Evolutionary conservation across 1,140 invertebrate species (phyloP), one percentile per base, ranked within the genome.

Genomic region (Caenorhabditis latens): DNA sequence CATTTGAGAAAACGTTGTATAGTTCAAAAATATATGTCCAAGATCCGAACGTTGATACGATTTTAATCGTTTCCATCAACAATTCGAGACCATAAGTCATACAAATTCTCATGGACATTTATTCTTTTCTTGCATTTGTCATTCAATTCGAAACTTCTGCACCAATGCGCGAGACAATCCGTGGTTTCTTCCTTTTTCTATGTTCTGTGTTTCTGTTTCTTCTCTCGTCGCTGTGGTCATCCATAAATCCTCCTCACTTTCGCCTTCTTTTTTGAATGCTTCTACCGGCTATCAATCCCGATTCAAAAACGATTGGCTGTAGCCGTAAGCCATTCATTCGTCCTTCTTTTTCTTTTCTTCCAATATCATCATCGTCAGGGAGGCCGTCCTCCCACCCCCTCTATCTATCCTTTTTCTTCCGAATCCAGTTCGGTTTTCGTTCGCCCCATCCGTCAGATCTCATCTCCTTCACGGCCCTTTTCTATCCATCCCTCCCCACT

Each of bases 241-340:
- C 71, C 71, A 50, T 79, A 79, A 79, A 50, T 48, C 46, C n/a
- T 79, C 46, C 71, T 79, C 71, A 79, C 71, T 79, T 79, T 79
- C 71, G 11, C 46, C n/a, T 79, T 79, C 40, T 43, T 50, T 50
- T 67, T 67, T 67, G 19, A 6, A 21, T 24, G 46, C 46, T 79
- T 79, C 71, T 79, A 79, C 71, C 71, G 71, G 71, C 71, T 79
- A 79, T 79, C 71, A 79, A 79, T 50, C 71, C 71, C 71, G 71
- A 79, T 79, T 79, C 71, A 79, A 79, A 79, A 79, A 79, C 71
- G 71, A 79, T 79, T 79, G 71, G 71, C n/a, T 46, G 71, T 79
- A 79, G 71, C n/a, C 71, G 71, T 79, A 79, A 79, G 71, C 71
- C 71, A 79, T 79, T 79, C 71, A 79, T 79, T 53, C 50, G 11